Base-by-base conservation (phyloP, 2,888 invertebrate species). In the Gerris lacustris region DNA sequence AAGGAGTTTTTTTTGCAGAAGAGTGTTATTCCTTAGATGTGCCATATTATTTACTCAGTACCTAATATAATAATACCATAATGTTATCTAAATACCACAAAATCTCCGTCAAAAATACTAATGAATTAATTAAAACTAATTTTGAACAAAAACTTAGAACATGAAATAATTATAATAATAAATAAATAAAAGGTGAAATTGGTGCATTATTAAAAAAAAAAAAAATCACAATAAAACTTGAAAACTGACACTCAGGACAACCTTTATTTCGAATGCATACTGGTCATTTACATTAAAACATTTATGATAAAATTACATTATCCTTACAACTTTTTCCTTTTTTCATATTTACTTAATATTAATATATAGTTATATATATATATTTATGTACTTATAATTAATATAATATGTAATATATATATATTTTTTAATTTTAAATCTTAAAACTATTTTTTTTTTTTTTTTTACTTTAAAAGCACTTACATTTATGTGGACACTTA, bases 191-290 rank as follows among this genome's bases (percentile, higher is more conserved):
- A 31, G 31, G 31, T 1, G 31, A 31, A 31, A 31, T 31, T 31
- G 31, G 31, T 31, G 31, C 31, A 31, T 31, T 31, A 31, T 31
- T 31, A 31, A 31, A 31, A 31, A 31, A 31, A 31, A 31, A 31
- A n/a, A n/a, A n/a, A n/a, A n/a, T n/a, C n/a, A n/a, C n/a, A n/a
- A n/a, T n/a, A n/a, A n/a, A 31, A 31, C 31, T 31, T 31, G 31
- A 55, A 69, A 63, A 72, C 66, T 69, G 47, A 72, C 71, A 73
- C 72, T 82, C 81, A 82, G 81, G 82, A 82, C 82, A 82, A 82
- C 82, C 82, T 83, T 83, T 83, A 83, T 83, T 83, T 55, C 5
- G 82, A 82, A 82, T 82, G 82, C 82, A 82, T 82, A 82, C 82
- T 83, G 82, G 83, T 82, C 82, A 82, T 77, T 75, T 77, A 78